Conservation (phyloP, 2,797 vertebrate species). For the Takifugu ocellatus region DNA sequence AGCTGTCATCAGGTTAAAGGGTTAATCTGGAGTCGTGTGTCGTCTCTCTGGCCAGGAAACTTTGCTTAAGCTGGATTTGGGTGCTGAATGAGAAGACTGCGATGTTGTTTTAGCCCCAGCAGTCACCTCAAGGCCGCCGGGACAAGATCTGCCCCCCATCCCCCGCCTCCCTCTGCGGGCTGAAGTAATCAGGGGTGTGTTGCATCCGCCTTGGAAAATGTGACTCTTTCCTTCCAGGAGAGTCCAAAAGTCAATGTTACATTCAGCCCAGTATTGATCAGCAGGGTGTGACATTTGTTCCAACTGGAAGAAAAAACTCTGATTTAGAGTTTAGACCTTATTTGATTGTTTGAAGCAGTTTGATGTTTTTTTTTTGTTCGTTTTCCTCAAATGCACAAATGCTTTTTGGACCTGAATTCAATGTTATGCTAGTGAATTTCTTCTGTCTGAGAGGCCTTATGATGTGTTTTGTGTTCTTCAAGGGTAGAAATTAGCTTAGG, state of each 20-base stretch:
- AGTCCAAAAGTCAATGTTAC: no score
- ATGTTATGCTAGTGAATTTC: no score
- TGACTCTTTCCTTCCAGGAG: no score
- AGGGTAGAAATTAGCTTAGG: no score
- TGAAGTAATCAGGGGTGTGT: background rate
- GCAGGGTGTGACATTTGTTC: background rate
- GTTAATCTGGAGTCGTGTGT: slow-evolving; percentile 28
- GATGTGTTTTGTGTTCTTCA: no score
- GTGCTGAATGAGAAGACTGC: slow-evolving; percentile 38
- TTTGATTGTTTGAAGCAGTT: background rate
- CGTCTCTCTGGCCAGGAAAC: slow-evolving; percentile 55
- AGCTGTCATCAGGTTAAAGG: slow-evolving; percentile 4
- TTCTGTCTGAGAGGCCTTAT: no score
- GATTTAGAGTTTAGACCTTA: background rate
- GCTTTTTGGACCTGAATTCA: no score
- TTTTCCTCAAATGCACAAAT: no score
- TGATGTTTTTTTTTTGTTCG: no score
- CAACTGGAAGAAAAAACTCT: background rate
- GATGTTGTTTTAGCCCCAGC: slow-evolving; percentile 7
- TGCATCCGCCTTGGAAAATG: no score
- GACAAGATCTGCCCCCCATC: background rate
- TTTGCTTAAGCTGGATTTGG: slow-evolving; percentile 59
- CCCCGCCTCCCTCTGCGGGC: background rate
- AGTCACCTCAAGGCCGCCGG: slow-evolving; percentile 5
- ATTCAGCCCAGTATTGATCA: no score